Percentiles rank a stretch among this genome's conserved stretches.
These are phyloP conservation scores for Monodelphis domestica DNA, from an alignment of 2,797 vertebrate species.

Conservation along the genomic window DNA sequence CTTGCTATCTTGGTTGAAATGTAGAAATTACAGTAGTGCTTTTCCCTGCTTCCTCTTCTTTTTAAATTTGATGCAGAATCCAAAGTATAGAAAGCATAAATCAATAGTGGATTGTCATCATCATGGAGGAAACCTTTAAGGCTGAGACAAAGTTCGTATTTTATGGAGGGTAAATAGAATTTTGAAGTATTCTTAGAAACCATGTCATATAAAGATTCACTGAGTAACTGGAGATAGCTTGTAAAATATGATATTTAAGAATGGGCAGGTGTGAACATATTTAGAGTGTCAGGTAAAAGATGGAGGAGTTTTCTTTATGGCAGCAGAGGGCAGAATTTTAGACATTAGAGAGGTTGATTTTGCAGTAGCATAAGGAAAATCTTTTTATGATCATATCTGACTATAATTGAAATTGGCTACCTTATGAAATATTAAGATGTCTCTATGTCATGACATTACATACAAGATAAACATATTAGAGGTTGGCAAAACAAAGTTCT, in stretches of 20 bases:
- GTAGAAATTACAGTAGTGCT: too few relatives aligned
- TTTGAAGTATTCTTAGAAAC: not conserved
- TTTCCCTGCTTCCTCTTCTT: too few relatives aligned
- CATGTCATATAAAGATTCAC: not conserved
- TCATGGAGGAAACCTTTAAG: too few relatives aligned
- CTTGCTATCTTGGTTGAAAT: too few relatives aligned
- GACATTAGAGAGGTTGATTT: not conserved
- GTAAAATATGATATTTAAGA: not conserved
- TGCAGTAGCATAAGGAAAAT: not conserved
- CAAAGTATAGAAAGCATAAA: too few relatives aligned
- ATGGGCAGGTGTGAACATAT: not conserved
- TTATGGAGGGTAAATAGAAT: not conserved
- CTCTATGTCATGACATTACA: not conserved
- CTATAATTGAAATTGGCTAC: not conserved
- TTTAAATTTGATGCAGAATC: too few relatives aligned
- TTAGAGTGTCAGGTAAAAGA: not conserved
- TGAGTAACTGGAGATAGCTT: not conserved
- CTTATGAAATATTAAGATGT: not conserved
- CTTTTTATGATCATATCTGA: not conserved
- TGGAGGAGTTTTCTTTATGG: not conserved
- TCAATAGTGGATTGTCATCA: too few relatives aligned
- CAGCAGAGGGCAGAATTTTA: not conserved
- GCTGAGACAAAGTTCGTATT: not conserved
- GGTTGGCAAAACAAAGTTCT: not conserved
- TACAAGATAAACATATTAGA: not conserved